Conservation (phyloP, 2,888 invertebrate species). For the Oscheius sp. region DNA sequence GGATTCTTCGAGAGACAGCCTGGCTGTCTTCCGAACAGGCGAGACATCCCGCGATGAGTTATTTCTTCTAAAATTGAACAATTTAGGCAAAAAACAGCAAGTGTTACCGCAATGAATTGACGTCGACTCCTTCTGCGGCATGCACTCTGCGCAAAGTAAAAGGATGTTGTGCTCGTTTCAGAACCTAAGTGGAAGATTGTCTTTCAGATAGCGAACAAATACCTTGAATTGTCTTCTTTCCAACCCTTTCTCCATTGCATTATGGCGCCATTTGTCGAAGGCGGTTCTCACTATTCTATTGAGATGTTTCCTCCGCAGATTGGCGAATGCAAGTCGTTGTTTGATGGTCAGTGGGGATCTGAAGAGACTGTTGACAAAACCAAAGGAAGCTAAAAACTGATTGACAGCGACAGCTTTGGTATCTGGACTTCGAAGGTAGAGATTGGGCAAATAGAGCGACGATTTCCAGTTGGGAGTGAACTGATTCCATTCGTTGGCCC, state of each 20-base stretch:
- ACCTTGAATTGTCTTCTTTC: constrained; percentile 16
- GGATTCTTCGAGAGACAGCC: constrained; percentile 28
- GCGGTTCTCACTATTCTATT: constrained; percentile 29
- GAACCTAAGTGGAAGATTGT: background rate
- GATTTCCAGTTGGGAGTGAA: constrained; percentile 46
- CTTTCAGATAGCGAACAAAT: constrained; percentile 35
- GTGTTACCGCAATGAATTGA: background rate
- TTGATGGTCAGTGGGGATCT: constrained; percentile 22
- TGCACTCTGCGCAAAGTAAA: background rate
- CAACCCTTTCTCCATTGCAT: background rate
- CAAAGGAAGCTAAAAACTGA: background rate
- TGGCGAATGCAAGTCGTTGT: constrained; percentile 6
- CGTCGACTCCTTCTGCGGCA: background rate
- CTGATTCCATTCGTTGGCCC: constrained; percentile 27
- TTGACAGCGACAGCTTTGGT: background rate
- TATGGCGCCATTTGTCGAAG: constrained; percentile 32
- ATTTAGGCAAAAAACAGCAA: background rate
- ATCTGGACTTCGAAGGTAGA: background rate
- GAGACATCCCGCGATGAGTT: background rate
- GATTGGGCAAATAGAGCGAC: background rate
- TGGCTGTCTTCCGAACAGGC: constrained; percentile 10
- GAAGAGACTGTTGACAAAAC: background rate
- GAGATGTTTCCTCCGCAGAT: constrained; percentile 22
- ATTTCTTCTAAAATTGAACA: background rate
- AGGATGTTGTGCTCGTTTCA: background rate